Base-by-base conservation (phyloP, 2,113 vertebrate genomes). In the Procavia capensis region DNA sequence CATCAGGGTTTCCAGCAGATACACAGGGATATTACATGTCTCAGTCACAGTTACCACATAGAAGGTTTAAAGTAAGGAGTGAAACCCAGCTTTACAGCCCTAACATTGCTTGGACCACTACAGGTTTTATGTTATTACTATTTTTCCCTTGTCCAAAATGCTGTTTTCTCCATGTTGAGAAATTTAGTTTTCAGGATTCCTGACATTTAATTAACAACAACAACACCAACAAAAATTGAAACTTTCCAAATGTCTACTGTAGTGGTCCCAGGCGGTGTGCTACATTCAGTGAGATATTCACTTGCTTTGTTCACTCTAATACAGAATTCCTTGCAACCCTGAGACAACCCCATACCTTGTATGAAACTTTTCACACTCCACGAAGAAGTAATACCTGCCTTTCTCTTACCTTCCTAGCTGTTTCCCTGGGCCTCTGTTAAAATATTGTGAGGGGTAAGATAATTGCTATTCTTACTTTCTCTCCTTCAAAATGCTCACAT, bases 1-100 rank as follows among this genome's bases (percentile, higher is more conserved):
- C 2, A 54, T n/a, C n/a, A n/a, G n/a, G n/a, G n/a, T n/a, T n/a
- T n/a, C n/a, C n/a, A n/a, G n/a, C n/a, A n/a, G 39, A 59, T 22
- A 3, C 4, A 10, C 2, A 16, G 29, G 16, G 39, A 57, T 6
- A 29, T 4, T 4, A 6, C 2, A 22, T 0, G 3, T 39, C 24
- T 79, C 63, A 22, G 14, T 7, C 24, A 24, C 5, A 0, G 13
- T 5, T 72, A 22, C 5, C 29, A 31, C 50, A 31, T 27, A 76
- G 24, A 47, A 29, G 9, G 11, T n/a, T 6, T 27, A 22, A 36
- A 63, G n/a, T 27, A 13, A 24, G 64, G 2, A 11, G 29, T 80
- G 20, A 13, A 39, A 76, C 6, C 10, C 20, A 50, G 13, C 14
- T 76, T 54, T 50, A 10, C n/a, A 25, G 1, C 31, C 13, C 1